Conservation (phyloP, 2,113 vertebrate species). For the Anas platyrhynchos region DNA sequence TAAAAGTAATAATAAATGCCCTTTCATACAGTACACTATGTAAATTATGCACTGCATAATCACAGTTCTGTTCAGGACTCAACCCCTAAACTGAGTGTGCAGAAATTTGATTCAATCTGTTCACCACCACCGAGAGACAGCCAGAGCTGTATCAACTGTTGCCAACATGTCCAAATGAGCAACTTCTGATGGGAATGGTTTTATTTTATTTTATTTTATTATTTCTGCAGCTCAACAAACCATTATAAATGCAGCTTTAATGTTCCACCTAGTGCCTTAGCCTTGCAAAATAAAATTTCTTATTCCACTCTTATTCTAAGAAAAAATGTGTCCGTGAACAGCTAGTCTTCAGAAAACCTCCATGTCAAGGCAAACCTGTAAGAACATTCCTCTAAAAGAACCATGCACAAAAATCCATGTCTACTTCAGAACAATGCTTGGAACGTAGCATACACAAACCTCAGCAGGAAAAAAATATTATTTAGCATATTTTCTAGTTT, state of each 20-base stretch:
- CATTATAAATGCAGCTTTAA: background rate
- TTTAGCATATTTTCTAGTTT: constrained; percentile 44
- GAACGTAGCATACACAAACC: background rate
- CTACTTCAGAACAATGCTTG: background rate
- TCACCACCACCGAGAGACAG: background rate
- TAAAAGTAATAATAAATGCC: background rate
- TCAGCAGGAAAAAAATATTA: constrained; percentile 18
- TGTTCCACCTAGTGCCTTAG: background rate
- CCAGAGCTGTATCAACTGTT: background rate
- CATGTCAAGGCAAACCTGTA: background rate
- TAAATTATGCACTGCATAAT: background rate
- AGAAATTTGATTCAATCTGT: background rate
- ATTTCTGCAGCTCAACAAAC: background rate
- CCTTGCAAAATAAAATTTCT: background rate
- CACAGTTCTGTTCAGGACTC: background rate
- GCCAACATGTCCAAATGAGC: background rate
- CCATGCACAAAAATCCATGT: background rate
- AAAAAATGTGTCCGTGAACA: background rate
- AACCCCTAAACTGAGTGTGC: background rate
- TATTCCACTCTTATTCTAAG: background rate
- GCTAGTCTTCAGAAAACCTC: background rate
- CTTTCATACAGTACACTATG: background rate
- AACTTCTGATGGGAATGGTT: background rate
- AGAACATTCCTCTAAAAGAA: background rate
- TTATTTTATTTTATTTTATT: background rate